These are phyloP conservation scores for Philopotamus ludificatus DNA, from an alignment of 1,140 invertebrate genomes.

Conservation along the genomic window DNA sequence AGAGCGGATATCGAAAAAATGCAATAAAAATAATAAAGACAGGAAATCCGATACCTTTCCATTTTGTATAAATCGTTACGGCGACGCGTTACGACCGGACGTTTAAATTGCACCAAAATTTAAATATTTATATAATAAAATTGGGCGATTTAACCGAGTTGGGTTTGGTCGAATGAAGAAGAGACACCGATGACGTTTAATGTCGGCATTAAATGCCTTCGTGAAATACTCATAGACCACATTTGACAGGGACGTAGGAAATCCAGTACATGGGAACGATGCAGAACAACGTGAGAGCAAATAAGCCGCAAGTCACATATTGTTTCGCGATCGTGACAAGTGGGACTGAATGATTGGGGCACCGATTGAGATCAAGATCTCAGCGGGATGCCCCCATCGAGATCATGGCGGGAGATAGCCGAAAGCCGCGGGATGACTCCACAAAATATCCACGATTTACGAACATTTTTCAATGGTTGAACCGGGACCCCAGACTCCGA, in stretches of 20 bases:
- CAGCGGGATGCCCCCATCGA: neutral
- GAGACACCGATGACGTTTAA: too few relatives aligned
- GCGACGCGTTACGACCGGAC: too few relatives aligned
- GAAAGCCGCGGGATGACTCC: neutral
- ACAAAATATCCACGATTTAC: neutral
- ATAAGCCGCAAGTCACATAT: conserved; percentile 28
- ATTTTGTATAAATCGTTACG: too few relatives aligned
- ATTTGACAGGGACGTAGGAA: neutral
- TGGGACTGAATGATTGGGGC: conserved; percentile 24
- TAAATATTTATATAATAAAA: too few relatives aligned
- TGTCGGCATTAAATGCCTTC: too few relatives aligned
- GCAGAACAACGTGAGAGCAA: conserved; percentile 18
- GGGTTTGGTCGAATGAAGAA: too few relatives aligned
- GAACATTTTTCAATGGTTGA: neutral
- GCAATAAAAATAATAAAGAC: neutral
- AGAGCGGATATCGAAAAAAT: neutral
- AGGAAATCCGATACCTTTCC: too few relatives aligned
- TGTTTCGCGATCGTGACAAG: conserved; percentile 25
- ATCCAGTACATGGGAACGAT: too few relatives aligned
- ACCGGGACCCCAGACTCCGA: neutral
- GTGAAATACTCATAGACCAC: too few relatives aligned
- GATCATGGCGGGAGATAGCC: conserved; percentile 8
- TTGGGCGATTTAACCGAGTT: too few relatives aligned
- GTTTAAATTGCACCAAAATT: too few relatives aligned
- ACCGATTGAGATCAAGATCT: conserved; percentile 15